Evolutionary conservation across 2,113 vertebrate genomes (phyloP), one percentile per base, ranked within the genome.

Genomic region (Rhynchopsitta pachyrhyncha): DNA sequence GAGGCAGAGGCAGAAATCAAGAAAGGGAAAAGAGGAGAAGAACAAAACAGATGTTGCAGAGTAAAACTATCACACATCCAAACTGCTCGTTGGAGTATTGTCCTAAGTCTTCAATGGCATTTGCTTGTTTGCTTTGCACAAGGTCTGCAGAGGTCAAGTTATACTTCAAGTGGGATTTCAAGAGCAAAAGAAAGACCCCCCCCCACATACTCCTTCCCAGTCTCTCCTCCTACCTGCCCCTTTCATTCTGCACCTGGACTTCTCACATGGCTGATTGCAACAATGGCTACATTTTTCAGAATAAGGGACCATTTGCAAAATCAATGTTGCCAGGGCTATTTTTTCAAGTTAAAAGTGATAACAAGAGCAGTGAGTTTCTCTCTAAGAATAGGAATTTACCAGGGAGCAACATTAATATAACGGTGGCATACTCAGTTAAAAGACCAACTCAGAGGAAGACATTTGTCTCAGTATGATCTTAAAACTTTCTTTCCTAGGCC

Each of bases 121-220:
- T 70, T 89, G 71, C 60, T 94, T 44, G 49, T 96, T 94, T 64
- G 79, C 90, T 96, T 96, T 93, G 78, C 88, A 63, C 63, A 16
- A 85, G 81, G 90, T 88, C 92, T 95, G 94, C 66, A 73, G 57
- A 80, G 47, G 70, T 85, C 68, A 81, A 79, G 44, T 91, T 91
- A 95, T 82, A 91, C 87, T 97, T 95, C 81, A 94, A 95, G 92
- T 68, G 89, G 90, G 57, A 82, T 83, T 81, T 87, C 73, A 22
- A 33, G 63, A 79, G 71, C 70, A 77, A 73, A 76, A 75, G 68
- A n/a, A 13, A 75, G 35, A 44, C 44, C 15, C 5, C 17, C 42
- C 23, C 25, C 10, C 24, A 2, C 11, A 3, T 7, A 16, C 41
- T 68, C 6, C 25, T 88, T 39, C 68, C 47, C 47, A 31, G 39